A percentile compares a stretch with the other conserved stretches of the same genome.
These are phyloP conservation scores for Hyperopisus bebe DNA, from an alignment of 2,113 vertebrate species.

Conservation along the genomic window DNA sequence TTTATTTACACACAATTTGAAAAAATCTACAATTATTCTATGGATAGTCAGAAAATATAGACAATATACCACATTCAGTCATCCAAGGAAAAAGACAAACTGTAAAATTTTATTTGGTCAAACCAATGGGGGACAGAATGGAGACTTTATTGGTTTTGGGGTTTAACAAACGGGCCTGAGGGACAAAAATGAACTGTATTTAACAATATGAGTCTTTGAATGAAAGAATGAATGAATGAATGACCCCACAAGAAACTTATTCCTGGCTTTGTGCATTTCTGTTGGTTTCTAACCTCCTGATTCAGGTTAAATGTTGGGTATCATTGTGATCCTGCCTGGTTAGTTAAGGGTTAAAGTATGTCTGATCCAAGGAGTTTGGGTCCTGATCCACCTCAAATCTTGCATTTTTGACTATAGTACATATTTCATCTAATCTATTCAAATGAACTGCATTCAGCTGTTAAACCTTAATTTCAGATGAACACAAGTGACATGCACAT, in stretches of 20 bases:
- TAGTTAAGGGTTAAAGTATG: neutral
- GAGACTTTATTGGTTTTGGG: neutral
- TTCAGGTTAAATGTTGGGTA: neutral
- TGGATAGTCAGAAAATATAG: neutral
- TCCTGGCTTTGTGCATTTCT: neutral
- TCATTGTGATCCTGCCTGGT: neutral
- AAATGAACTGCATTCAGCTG: neutral
- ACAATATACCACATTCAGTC: neutral
- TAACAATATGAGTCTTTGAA: neutral
- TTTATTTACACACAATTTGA: neutral
- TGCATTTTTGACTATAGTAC: neutral
- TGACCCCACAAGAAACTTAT: neutral
- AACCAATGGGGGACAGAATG: neutral
- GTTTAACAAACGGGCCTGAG: neutral
- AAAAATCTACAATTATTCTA: neutral
- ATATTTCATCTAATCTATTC: neutral
- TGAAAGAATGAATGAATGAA: neutral
- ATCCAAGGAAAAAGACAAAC: neutral
- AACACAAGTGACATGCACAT: neutral
- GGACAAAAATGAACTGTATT: neutral
- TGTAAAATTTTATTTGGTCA: neutral
- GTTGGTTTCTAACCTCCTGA: neutral
- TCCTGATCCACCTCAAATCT: neutral
- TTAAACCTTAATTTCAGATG: neutral
- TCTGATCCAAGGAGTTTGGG: neutral